phyloP scores from a whole-genome alignment of 64 coral and sea anemone species.

The Porites lutea region DNA sequence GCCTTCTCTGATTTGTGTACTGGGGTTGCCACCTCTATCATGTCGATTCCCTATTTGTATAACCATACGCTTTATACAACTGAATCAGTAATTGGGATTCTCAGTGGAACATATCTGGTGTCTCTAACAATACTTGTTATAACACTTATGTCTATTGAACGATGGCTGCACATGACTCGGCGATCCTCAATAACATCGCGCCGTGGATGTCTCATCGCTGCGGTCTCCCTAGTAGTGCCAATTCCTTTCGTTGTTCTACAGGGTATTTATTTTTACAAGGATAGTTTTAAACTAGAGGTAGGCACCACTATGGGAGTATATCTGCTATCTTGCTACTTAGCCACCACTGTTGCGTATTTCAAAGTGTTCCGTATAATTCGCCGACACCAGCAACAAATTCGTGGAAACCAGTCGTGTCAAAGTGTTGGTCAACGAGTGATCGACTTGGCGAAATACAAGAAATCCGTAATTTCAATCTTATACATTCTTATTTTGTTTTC shows the following conservation, averaged over 20 bases:
- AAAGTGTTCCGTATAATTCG: constrained; percentile 6
- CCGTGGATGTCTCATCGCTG: neutral
- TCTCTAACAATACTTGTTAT: neutral
- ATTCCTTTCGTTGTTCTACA: neutral
- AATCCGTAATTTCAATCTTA: neutral
- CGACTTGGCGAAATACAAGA: neutral
- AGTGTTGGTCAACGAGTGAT: neutral
- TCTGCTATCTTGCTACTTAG: neutral
- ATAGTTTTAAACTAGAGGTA: too few relatives aligned
- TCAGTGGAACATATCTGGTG: neutral
- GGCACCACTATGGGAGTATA: neutral
- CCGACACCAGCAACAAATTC: neutral
- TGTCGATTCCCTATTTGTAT: too few relatives aligned
- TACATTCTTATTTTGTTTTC: neutral
- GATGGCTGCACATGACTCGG: constrained; percentile 2
- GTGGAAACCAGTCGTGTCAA: neutral
- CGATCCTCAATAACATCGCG: neutral
- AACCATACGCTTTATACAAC: too few relatives aligned
- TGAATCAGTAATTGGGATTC: neutral
- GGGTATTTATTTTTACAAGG: neutral
- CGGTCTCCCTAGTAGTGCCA: neutral
- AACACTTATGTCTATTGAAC: neutral
- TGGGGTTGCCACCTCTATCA: too few relatives aligned
- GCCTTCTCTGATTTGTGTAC: too few relatives aligned
- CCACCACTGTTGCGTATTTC: neutral